phyloP scores from a whole-genome alignment of 2,797 vertebrate species.

The Melanotaenia maccullochi region DNA sequence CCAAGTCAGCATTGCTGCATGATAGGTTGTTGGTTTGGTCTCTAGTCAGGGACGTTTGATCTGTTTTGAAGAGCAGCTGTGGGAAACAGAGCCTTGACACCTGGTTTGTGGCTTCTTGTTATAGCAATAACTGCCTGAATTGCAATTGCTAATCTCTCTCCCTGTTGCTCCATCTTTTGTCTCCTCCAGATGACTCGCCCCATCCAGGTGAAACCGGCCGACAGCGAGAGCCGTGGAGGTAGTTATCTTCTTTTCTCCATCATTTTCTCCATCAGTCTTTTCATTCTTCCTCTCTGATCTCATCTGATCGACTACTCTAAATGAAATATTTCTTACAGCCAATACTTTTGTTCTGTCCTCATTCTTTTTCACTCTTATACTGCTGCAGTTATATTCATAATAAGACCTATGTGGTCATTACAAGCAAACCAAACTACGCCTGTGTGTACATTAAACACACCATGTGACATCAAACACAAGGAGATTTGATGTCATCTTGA shows the following conservation, averaged over 20 bases:
- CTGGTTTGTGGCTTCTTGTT: slow-evolving; percentile 56
- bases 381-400: slow-evolving; percentile 2
- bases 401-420: neutral
- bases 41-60: slow-evolving; percentile 48
- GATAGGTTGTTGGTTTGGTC: slow-evolving; percentile 36
- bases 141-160: slow-evolving; percentile 62
- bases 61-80: slow-evolving; percentile 49
- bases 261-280: slow-evolving; percentile 59
- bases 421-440: neutral
- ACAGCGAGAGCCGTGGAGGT: slow-evolving; percentile 99
- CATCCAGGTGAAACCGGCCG: slow-evolving; percentile 99
- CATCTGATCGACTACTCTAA: slow-evolving; percentile 41
- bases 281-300: slow-evolving; percentile 52
- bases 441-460: slow-evolving; percentile 11
- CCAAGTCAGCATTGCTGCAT: slow-evolving; percentile 49
- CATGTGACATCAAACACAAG: slow-evolving; percentile 4
- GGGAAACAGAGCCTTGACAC: slow-evolving; percentile 40
- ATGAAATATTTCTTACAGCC: slow-evolving; percentile 20
- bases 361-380: slow-evolving; percentile 16
- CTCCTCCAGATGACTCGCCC: slow-evolving; percentile 95
- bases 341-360: neutral
- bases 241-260: slow-evolving; percentile 89
- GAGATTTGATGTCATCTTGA: slow-evolving; percentile 23
- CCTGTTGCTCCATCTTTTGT: slow-evolving; percentile 63
- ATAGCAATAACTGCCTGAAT: slow-evolving; percentile 34